Evolutionary conservation across 2,888 invertebrate species (phyloP).

Genomic region (Chaetogeoica ovagalla): DNA sequence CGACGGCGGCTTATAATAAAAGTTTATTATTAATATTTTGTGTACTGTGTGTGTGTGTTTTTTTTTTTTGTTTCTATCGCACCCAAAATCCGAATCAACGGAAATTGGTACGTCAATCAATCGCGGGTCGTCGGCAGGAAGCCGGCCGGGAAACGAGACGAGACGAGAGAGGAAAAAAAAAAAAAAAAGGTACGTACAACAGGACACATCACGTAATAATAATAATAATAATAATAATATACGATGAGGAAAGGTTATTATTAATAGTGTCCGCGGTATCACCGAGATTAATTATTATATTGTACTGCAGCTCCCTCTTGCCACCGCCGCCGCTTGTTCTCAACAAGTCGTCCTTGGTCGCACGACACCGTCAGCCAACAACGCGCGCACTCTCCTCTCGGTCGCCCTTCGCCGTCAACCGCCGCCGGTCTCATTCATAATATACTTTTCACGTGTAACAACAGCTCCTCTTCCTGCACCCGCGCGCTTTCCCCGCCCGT

Average conservation of each 20-base stretch:
- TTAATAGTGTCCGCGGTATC: conserved; percentile 49
- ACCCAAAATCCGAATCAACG: conserved; percentile 51
- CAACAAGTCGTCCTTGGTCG: conserved; percentile 52
- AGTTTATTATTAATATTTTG: conserved; percentile 49
- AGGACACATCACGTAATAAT: background rate
- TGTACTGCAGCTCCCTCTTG: conserved; percentile 28
- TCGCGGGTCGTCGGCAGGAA: conserved; percentile 36
- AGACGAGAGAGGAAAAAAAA: conserved; percentile 2
- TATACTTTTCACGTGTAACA: background rate
- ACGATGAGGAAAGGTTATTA: conserved; percentile 45
- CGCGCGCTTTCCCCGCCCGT: too few relatives aligned
- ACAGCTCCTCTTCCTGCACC: too few relatives aligned
- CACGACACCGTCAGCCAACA: background rate
- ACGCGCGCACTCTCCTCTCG: conserved; percentile 22
- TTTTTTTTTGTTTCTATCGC: conserved; percentile 24
- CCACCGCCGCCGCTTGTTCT: conserved; percentile 16
- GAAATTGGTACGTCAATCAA: conserved; percentile 53
- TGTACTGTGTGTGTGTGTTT: background rate
- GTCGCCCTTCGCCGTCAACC: background rate
- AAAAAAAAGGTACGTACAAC: conserved; percentile 12
- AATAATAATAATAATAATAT: conserved; percentile 22
- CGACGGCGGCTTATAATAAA: conserved; percentile 4
- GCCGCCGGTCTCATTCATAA: background rate
- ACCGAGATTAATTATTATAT: conserved; percentile 48
- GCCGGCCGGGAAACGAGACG: conserved; percentile 32